These are phyloP conservation scores for Ctenoplectra terminalis DNA, from an alignment of 1,140 invertebrate genomes.

Conservation along the genomic window DNA sequence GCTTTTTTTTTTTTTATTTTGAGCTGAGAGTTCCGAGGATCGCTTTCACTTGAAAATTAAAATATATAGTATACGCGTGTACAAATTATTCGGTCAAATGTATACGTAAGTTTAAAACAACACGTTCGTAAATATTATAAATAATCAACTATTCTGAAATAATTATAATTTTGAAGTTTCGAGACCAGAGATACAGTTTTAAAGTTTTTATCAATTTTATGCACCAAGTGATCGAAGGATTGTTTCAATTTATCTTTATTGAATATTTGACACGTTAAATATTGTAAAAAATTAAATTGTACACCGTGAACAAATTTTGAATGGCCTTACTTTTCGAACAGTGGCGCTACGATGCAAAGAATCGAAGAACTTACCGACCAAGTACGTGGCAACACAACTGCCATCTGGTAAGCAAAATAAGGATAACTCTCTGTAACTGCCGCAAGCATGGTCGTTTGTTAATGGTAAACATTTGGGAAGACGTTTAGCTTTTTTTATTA, in stretches of 20 bases:
- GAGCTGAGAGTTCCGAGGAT: too few relatives aligned
- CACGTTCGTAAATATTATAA: neutral
- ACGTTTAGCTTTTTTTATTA: accelerated
- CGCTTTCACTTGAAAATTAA: too few relatives aligned
- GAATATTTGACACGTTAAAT: too few relatives aligned
- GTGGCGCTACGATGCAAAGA: neutral
- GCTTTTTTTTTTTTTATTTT: too few relatives aligned
- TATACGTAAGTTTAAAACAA: too few relatives aligned
- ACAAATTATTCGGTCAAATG: too few relatives aligned
- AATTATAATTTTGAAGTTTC: too few relatives aligned
- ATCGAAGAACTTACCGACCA: neutral
- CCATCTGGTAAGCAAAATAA: neutral
- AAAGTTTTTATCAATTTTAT: neutral
- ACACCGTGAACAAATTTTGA: neutral
- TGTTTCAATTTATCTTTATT: neutral
- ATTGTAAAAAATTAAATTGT: neutral
- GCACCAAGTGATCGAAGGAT: neutral
- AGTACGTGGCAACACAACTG: neutral
- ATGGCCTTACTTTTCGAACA: neutral
- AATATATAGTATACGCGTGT: too few relatives aligned
- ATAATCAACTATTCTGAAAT: too few relatives aligned
- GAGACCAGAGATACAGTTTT: neutral
- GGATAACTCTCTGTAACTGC: neutral
- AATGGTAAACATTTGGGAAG: neutral
- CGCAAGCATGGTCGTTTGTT: neutral